Base-by-base conservation (phyloP, 2,888 invertebrate genomes). In the Apoda limacodes region DNA sequence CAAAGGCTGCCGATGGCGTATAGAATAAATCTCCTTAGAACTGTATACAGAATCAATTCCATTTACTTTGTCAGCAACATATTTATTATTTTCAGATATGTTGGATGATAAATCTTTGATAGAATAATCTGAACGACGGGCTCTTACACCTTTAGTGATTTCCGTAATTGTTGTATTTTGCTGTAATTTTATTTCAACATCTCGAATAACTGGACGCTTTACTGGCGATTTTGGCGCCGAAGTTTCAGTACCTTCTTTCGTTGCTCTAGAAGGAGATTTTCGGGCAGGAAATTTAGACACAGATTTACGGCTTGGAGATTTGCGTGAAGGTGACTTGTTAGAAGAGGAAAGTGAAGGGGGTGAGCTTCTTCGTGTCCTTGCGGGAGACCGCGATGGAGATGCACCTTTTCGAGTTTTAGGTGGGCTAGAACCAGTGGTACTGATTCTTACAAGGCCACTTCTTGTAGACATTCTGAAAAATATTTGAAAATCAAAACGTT, bases 281-380 rank as follows among this genome's bases (percentile, higher is more conserved):
- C 78, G 63, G 12, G 72, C 65, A 20, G 74, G 70, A 50, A 60
- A 71, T 39, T 69, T 67, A 1, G 65, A 59, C 2, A 52, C 65
- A 11, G 76, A 55, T 47, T 78, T 80, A 34, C 76, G 64, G 37
- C 69, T 66, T 3, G 83, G 82, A 6, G 82, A 82, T 35, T 82
- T 83, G 25, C 81, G 63, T 7, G 76, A 59, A 9, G 84, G 83
- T 13, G 83, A 83, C 46, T 82, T 82, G 4, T 81, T 71, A 10
- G 69, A 61, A 19, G 75, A 59, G 5, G 66, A 54, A 24, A 45
- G 47, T 22, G 32, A 62, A 39, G 58, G 50, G 33, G 71, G 62
- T 17, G 75, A 75, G 55, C 51, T 65, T 64, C 71, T 75, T 28
- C 69, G 58, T 13, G 51, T 53, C 59, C 78, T 66, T 40, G 67